Base-by-base conservation (phyloP, 2,888 invertebrate genomes). In the Drosophila buzzatii region DNA sequence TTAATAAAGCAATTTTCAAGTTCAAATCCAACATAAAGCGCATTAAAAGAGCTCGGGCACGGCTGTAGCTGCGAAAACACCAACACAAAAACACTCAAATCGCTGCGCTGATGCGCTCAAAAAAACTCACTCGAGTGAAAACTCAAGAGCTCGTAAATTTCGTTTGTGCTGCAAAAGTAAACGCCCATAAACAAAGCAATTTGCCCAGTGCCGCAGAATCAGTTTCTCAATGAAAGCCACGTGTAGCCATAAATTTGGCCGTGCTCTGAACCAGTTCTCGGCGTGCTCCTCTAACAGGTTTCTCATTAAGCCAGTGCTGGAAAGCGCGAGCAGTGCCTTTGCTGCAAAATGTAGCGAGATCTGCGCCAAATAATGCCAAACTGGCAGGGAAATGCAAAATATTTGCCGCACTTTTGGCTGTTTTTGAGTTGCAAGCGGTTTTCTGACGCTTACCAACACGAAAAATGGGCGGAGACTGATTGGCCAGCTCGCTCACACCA, bases 111-210 rank as follows among this genome's bases (percentile, higher is more conserved):
- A 62, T 41, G 47, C 56, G 52, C 75, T 73, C 70, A 70, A 70
- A 73, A 67, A 72, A 80, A 31, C 55, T 2, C 60, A 62, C 69
- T 78, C 67, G 60, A 77, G 57, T 75, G 65, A 31, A 73, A 77
- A 59, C 72, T 73, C 69, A 69, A 89, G 71, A 72, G 81, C 81
- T 85, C 90, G 86, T 85, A 90, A 85, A 90, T 85, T 72, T 76
- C 59, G 73, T 41, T 49, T 42, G 66, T 72, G 82, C 79, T 72
- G 84, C 35, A 84, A 89, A 89, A 85, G 92, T 92, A 87, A 91
- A 92, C 92, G 92, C 92, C 92, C 92, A 92, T 92, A 92, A 92
- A 92, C 91, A 92, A 92, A 90, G 70, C 76, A 74, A 68, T 89
- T 90, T 86, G 81, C 79, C 72, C 65, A 78, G 70, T 53, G 81